Evolutionary conservation across 2,113 vertebrate genomes (phyloP), one percentile per base, ranked within the genome.

Genomic region (Argyrosomus japonicus): DNA sequence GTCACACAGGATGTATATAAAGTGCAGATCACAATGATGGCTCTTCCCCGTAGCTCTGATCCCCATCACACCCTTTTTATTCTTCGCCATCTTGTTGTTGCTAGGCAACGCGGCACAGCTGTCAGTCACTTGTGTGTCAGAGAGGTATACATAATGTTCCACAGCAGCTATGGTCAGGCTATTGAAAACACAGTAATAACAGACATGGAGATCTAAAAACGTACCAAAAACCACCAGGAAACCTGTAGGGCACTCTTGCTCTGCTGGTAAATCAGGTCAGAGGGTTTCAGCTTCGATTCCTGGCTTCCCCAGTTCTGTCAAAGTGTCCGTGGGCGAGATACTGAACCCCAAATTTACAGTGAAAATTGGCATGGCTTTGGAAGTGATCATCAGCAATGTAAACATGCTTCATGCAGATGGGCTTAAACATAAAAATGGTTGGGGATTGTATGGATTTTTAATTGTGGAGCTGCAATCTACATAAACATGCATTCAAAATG

Each of bases 31-130:
- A 48, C 10, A 6, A 15, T 25, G 60, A 56, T 12, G 57, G 27
- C 11, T 17, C 12, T 13, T 3, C 23, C 18, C 36, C 0, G 9
- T 18, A 3, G 64, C 64, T 48, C 64, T 13, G 15, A 63, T 43
- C 58, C 21, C 17, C 0, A 15, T 45, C 48, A 36, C 51, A 23
- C 32, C 45, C 8, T 48, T 23, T 17, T 8, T 5, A 6, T 51
- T 65, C 18, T 43, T 17, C 45, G 54, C 64, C 43, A 4, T 65
- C 47, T 14, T 69, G 50, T 17, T 73, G 81, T 84, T 79, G 70
- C 76, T 21, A 29, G 57, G 82, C 76, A 75, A 79, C 47, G 0
- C 2, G 29, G 40, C 48, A 50, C 50, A 43, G 48, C 64, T 63
- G 63, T 63, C 63, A 69, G 45, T 79, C 75, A 83, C n/a, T 19